Conservation (phyloP, 2,797 vertebrate species). For the Pristis pectinata region DNA sequence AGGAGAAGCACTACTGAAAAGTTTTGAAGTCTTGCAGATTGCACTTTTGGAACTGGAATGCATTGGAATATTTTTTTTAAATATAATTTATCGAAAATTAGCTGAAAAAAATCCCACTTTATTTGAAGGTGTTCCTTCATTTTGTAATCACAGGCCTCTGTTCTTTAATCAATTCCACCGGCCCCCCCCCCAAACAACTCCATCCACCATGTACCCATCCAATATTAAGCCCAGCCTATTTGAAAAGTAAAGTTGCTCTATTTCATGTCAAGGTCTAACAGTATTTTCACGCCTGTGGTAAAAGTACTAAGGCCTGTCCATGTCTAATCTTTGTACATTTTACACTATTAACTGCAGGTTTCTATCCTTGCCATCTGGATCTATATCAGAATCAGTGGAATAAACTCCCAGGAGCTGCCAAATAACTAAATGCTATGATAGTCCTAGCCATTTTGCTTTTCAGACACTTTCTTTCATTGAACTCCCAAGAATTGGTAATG, state of each 20-base stretch:
- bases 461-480: neutral
- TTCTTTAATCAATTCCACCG: neutral
- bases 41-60: constrained; percentile 86
- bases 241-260: neutral
- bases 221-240: neutral
- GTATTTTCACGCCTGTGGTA: neutral
- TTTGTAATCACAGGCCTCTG: constrained; percentile 28
- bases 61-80: constrained; percentile 86
- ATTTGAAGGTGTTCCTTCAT: constrained; percentile 13
- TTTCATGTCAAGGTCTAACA: neutral
- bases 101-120: constrained; percentile 30
- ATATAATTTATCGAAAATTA: constrained; percentile 58
- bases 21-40: constrained; percentile 73
- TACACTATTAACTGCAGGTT: constrained; percentile 13
- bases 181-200: neutral
- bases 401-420: neutral
- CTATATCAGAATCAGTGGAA: neutral
- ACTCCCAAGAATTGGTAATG: neutral
- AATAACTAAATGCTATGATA: neutral
- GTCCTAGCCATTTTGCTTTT: neutral
- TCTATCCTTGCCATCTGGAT: neutral
- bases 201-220: neutral
- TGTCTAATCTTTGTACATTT: neutral
- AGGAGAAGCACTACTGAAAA: constrained; percentile 99
- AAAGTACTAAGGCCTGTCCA: neutral